Conservation (phyloP, 2,797 vertebrate genomes). For the Crenichthys baileyi region DNA sequence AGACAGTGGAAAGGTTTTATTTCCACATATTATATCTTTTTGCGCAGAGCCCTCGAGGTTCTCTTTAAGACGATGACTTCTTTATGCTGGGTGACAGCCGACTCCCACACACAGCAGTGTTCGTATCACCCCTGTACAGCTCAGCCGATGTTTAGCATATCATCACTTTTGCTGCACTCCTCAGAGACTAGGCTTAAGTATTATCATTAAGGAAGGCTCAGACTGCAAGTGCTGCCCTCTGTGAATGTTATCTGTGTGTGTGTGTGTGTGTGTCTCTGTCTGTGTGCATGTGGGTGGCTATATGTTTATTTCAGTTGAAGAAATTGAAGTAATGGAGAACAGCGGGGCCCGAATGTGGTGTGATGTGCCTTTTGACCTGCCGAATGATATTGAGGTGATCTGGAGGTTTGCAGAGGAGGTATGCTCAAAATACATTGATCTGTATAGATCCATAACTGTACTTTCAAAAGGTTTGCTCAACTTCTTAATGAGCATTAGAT, state of each 20-base stretch:
- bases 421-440: slow-evolving; percentile 15
- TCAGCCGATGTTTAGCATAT: slow-evolving; percentile 76
- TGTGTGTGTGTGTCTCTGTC: slow-evolving; percentile 33
- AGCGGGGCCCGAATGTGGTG: slow-evolving; percentile 80
- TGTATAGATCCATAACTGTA: slow-evolving; percentile 3
- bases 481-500: neutral
- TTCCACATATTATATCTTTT: slow-evolving; percentile 76
- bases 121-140: slow-evolving; percentile 73
- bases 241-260: slow-evolving; percentile 53
- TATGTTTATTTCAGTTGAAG: slow-evolving; percentile 78
- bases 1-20: slow-evolving; percentile 67
- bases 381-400: slow-evolving; percentile 68
- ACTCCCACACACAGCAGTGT: slow-evolving; percentile 77
- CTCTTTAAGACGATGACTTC: slow-evolving; percentile 77
- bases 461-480: slow-evolving; percentile 10
- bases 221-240: slow-evolving; percentile 64
- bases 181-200: slow-evolving; percentile 75
- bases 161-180: slow-evolving; percentile 73
- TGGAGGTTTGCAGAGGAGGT: slow-evolving; percentile 82
- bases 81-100: slow-evolving; percentile 79
- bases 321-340: slow-evolving; percentile 75
- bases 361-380: slow-evolving; percentile 76
- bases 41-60: slow-evolving; percentile 69
- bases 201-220: slow-evolving; percentile 78
- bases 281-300: slow-evolving; percentile 42